These are phyloP conservation scores for Drosophila leontia DNA, from an alignment of 1,140 invertebrate genomes.

Conservation along the genomic window DNA sequence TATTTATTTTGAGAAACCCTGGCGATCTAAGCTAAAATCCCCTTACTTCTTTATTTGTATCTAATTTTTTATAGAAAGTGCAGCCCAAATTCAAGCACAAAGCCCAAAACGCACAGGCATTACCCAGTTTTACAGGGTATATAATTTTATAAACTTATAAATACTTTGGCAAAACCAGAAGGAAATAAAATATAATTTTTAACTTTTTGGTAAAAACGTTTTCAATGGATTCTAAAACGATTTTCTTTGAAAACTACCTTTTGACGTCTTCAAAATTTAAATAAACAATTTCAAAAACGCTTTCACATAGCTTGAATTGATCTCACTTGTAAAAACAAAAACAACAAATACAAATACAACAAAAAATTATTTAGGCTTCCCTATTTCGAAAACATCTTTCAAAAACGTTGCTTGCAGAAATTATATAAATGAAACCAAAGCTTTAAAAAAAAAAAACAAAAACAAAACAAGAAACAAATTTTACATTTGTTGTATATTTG, in stretches of 20 bases:
- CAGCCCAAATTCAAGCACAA: constrained; percentile 49
- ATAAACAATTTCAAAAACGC: constrained; percentile 7
- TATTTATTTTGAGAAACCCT: not conserved
- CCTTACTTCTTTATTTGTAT: not conserved
- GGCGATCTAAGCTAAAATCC: not conserved
- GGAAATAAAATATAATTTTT: constrained; percentile 1
- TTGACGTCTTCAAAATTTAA: constrained; percentile 21
- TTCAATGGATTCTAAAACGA: not conserved
- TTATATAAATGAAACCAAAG: constrained; percentile 78
- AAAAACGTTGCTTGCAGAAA: constrained; percentile 70
- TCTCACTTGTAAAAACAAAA: constrained; percentile 56
- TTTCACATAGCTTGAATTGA: constrained; percentile 68
- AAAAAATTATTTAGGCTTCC: constrained; percentile 25
- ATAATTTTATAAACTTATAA: not conserved
- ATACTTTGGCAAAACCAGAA: constrained; percentile 6
- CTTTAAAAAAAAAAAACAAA: constrained; percentile 61
- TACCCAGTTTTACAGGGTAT: constrained; percentile 13
- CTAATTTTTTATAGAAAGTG: constrained; percentile 27
- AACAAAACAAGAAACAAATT: constrained; percentile 39
- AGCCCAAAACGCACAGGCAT: constrained; percentile 44
- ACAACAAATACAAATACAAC: constrained; percentile 18
- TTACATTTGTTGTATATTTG: constrained; percentile 50
- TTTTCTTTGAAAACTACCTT: not conserved
- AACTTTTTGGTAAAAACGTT: constrained; percentile 18
- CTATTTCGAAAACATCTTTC: constrained; percentile 40